These are phyloP conservation scores for Marisa cornuarietis DNA, from an alignment of 1,140 invertebrate genomes.

Conservation along the genomic window DNA sequence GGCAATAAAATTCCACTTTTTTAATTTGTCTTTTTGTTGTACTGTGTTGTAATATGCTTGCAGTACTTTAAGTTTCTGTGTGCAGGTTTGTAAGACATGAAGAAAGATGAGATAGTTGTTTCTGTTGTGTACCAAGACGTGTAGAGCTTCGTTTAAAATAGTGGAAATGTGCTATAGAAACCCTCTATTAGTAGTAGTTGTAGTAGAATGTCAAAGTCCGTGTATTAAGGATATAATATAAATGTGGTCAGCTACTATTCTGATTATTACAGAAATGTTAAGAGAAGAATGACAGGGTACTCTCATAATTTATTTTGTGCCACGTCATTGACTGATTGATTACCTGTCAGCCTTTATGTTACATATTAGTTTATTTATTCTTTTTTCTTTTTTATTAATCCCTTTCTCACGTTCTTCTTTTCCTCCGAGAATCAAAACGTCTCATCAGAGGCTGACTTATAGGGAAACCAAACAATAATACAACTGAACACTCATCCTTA, in stretches of 20 bases:
- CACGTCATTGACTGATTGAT: not conserved
- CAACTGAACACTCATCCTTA: not conserved
- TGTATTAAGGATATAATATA: too few species aligned
- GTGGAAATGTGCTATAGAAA: not conserved
- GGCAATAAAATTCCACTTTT: not conserved
- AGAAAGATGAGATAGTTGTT: not conserved
- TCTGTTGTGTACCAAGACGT: not conserved
- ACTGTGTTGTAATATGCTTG: not conserved
- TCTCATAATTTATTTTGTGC: not conserved
- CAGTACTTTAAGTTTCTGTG: too few species aligned
- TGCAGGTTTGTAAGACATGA: too few species aligned
- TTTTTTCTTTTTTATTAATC: not conserved
- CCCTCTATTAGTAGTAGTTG: too few species aligned
- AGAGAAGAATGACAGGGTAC: not conserved
- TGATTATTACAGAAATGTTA: not conserved
- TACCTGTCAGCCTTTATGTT: not conserved
- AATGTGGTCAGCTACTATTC: too few species aligned
- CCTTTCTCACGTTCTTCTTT: not conserved
- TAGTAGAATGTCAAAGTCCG: too few species aligned
- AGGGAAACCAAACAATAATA: not conserved
- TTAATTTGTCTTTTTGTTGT: not conserved
- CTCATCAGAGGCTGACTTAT: not conserved
- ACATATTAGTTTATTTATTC: too few species aligned
- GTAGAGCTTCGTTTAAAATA: not conserved
- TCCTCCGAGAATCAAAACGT: not conserved